These are phyloP conservation scores for Astur gentilis DNA, from an alignment of 2,113 vertebrate species.

Conservation along the genomic window DNA sequence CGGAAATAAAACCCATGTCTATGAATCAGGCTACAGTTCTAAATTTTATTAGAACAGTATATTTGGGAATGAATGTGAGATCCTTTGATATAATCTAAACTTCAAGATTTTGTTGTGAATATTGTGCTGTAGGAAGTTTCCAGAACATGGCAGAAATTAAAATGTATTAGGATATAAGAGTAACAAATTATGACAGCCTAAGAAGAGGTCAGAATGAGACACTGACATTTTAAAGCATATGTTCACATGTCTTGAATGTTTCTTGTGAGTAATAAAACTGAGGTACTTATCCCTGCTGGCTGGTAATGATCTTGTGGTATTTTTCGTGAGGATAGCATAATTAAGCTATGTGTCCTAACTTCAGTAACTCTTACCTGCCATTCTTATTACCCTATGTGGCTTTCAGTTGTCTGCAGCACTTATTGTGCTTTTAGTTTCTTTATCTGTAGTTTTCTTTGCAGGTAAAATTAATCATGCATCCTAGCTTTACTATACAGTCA, in stretches of 20 bases:
- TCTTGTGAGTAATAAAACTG: conserved; percentile 46
- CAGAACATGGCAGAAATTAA: background rate
- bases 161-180: background rate
- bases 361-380: background rate
- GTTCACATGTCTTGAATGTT: conserved; percentile 32
- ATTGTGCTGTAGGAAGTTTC: background rate
- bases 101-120: background rate
- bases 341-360: background rate
- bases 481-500: background rate
- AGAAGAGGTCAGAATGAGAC: conserved; percentile 31
- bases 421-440: background rate
- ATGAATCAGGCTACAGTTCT: background rate
- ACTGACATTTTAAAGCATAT: conserved; percentile 55
- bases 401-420: background rate
- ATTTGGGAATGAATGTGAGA: background rate
- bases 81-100: background rate
- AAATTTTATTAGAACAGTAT: background rate
- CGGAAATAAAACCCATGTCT: background rate
- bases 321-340: background rate
- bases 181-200: conserved; percentile 29
- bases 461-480: background rate
- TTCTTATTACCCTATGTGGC: background rate
- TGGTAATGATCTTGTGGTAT: conserved; percentile 16
- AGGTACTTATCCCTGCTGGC: conserved; percentile 3
- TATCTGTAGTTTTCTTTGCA: background rate